Conservation (phyloP, 2,888 invertebrate species). For the Euphydryas editha region DNA sequence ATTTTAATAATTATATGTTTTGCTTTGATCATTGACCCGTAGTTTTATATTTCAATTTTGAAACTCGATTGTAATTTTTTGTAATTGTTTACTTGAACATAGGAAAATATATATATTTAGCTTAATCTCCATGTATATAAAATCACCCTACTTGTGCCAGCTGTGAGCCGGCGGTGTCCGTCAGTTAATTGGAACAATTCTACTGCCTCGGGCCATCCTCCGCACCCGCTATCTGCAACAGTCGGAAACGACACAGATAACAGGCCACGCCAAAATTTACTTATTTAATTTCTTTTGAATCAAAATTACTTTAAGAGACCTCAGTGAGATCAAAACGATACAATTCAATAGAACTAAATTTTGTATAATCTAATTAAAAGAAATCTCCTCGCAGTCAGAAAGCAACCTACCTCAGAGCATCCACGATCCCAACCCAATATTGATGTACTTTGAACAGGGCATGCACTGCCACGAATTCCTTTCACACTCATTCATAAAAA, state of each 20-base stretch:
- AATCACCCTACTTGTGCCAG: slow-evolving; percentile 77
- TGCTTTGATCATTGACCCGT: too few relatives aligned
- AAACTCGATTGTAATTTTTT: too few relatives aligned
- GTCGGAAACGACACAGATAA: slow-evolving; percentile 80
- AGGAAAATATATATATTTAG: slow-evolving; percentile 1
- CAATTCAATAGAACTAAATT: slow-evolving; percentile 11
- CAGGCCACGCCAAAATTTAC: slow-evolving; percentile 53
- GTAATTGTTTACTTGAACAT: not conserved
- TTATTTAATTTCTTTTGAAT: slow-evolving; percentile 47
- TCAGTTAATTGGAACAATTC: slow-evolving; percentile 78
- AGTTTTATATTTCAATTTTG: too few relatives aligned
- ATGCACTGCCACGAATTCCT: slow-evolving; percentile 48
- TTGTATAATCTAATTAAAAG: slow-evolving; percentile 72
- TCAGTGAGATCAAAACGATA: not conserved
- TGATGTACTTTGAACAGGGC: slow-evolving; percentile 51
- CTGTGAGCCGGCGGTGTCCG: slow-evolving; percentile 80
- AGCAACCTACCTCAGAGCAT: slow-evolving; percentile 73
- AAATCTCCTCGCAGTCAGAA: slow-evolving; percentile 62
- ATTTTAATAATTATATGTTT: too few relatives aligned
- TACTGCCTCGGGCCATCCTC: slow-evolving; percentile 77
- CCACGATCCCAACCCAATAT: slow-evolving; percentile 59
- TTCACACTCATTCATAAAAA: slow-evolving; percentile 57
- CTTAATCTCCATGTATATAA: slow-evolving; percentile 12
- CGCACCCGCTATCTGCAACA: slow-evolving; percentile 79
- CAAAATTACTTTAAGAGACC: slow-evolving; percentile 46